Conservation (phyloP, 2,888 invertebrate species). For the Rhogogaster chlorosoma region DNA sequence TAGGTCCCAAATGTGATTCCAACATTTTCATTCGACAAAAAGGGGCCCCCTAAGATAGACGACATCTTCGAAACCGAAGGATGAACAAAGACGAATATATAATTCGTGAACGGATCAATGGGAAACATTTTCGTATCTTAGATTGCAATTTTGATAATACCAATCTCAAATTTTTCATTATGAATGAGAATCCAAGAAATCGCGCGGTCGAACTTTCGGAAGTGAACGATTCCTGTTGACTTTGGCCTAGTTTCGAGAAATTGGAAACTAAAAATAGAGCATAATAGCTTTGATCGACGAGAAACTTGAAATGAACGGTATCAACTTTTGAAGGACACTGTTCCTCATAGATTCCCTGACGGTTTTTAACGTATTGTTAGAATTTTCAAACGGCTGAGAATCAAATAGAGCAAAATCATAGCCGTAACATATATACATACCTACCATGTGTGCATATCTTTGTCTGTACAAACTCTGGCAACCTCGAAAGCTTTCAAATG, state of each 20-base stretch:
- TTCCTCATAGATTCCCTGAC: neutral
- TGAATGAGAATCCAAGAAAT: too few species aligned
- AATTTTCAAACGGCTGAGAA: neutral
- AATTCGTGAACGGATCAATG: neutral
- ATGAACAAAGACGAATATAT: neutral
- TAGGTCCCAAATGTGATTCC: neutral
- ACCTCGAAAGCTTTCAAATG: constrained; percentile 18
- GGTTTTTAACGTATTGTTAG: neutral
- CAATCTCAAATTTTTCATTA: too few species aligned
- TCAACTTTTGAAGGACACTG: too few species aligned
- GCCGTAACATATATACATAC: neutral
- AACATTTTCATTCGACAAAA: neutral
- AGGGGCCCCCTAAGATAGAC: too few species aligned
- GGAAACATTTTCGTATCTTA: neutral
- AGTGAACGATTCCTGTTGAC: too few species aligned
- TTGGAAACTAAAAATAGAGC: too few species aligned
- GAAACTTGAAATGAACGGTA: too few species aligned
- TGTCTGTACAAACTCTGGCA: constrained; percentile 9
- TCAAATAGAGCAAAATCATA: constrained; percentile 13
- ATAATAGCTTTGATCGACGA: too few species aligned
- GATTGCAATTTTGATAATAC: too few species aligned
- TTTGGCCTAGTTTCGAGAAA: too few species aligned
- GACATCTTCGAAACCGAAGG: too few species aligned
- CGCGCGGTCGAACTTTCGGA: too few species aligned
- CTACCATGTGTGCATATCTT: neutral